phyloP scores from a whole-genome alignment of 2,797 vertebrate genomes.

The Sebastes diaconus region DNA sequence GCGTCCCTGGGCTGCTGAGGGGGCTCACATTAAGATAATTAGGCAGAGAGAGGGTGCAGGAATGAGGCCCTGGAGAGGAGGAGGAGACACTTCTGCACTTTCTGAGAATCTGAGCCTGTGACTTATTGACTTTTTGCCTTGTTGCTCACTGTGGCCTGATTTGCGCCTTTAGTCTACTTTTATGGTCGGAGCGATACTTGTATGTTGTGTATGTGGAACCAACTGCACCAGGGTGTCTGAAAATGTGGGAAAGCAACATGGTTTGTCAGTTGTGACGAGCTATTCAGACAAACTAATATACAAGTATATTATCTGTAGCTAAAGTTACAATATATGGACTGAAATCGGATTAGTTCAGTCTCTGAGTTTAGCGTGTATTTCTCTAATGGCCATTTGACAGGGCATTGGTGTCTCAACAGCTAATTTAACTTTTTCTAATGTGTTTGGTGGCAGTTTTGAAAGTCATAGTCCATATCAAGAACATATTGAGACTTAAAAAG shows the following conservation, averaged over 20 bases:
- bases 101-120: slow-evolving; percentile 15
- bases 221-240: neutral
- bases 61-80: slow-evolving; percentile 52
- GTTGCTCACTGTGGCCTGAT: slow-evolving; percentile 24
- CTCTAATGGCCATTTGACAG: neutral
- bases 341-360: neutral
- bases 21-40: slow-evolving; percentile 68
- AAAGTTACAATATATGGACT: neutral
- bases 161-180: neutral
- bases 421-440: neutral
- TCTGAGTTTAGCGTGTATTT: neutral
- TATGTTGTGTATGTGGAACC: neutral
- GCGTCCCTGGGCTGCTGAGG: slow-evolving; percentile 56
- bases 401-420: neutral
- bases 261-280: neutral
- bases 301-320: neutral
- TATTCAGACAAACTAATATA: neutral
- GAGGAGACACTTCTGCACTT: slow-evolving; percentile 30
- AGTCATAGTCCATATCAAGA: neutral
- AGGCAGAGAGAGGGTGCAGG: slow-evolving; percentile 52
- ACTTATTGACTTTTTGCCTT: slow-evolving; percentile 26
- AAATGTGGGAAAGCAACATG: neutral
- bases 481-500: neutral
- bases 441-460: neutral
- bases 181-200: neutral